Conservation (phyloP, 2,888 invertebrate genomes). For the Euzetes globulus region DNA sequence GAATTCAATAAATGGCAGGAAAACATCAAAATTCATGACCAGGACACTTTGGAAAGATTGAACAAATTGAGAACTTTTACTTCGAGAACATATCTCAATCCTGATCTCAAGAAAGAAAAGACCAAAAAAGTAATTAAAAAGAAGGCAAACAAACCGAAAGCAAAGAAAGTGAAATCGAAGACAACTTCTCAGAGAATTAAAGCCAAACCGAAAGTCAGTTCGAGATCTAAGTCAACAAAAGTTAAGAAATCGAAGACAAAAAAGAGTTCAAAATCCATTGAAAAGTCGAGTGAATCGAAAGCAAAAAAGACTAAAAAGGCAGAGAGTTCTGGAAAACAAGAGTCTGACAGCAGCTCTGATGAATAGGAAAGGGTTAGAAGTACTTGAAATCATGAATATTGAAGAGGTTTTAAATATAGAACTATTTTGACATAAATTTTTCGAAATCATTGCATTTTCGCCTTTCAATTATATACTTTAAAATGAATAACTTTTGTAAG, state of each 20-base stretch:
- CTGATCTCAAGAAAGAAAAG: not conserved
- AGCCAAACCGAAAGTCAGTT: not conserved
- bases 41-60: not conserved
- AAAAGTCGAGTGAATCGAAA: not conserved
- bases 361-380: not conserved
- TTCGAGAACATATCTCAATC: not conserved
- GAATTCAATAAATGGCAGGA: constrained; percentile 32
- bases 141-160: not conserved
- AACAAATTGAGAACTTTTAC: not conserved
- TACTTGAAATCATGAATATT: not conserved
- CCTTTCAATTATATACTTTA: not conserved
- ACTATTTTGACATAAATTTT: constrained; percentile 3
- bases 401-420: not conserved
- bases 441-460: not conserved
- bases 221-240: not conserved
- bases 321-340: not conserved
- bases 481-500: not conserved
- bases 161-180: not conserved
- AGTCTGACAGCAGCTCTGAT: constrained; percentile 7
- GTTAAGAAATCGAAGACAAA: not conserved
- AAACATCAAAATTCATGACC: constrained; percentile 15
- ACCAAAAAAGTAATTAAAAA: not conserved
- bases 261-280: not conserved
- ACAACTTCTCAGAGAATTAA: not conserved
- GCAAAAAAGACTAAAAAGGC: constrained; percentile 2